These are phyloP conservation scores for Smutsia gigantea DNA, from an alignment of 2,797 vertebrate genomes.

Conservation along the genomic window DNA sequence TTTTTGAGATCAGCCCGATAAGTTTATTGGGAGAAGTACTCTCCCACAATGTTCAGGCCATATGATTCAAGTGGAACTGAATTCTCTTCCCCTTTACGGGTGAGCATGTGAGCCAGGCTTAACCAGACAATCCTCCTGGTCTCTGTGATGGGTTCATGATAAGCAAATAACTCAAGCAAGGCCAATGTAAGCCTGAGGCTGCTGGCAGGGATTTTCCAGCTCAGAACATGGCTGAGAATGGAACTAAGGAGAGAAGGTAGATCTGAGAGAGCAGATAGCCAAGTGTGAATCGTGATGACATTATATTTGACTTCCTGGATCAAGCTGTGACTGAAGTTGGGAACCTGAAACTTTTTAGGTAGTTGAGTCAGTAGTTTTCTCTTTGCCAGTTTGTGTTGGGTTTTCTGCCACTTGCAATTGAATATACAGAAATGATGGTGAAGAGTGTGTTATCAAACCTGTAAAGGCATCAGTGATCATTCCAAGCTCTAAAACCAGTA, in stretches of 20 bases:
- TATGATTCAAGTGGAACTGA: background rate
- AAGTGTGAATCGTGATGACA: background rate
- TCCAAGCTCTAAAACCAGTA: background rate
- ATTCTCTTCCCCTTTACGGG: background rate
- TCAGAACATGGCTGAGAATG: background rate
- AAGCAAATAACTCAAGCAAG: background rate
- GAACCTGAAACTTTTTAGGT: background rate
- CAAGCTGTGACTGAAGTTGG: slow-evolving; percentile 7
- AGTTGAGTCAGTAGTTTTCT: background rate
- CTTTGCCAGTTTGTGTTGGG: background rate
- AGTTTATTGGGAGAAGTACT: background rate
- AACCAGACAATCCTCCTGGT: background rate
- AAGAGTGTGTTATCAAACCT: background rate
- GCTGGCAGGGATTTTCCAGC: background rate
- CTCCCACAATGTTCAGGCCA: background rate
- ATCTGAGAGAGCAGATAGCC: background rate
- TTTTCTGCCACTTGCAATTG: slow-evolving; percentile 16
- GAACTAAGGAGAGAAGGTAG: background rate
- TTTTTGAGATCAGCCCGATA: background rate
- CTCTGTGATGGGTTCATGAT: background rate
- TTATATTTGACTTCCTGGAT: background rate
- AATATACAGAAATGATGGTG: slow-evolving; percentile 34
- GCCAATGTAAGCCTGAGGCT: background rate
- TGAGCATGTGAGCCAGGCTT: background rate
- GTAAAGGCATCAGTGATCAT: background rate